Evolutionary conservation across 92 coral and sea anemone genomes (phyloP).

Genomic region (Bergia puertoricense): DNA sequence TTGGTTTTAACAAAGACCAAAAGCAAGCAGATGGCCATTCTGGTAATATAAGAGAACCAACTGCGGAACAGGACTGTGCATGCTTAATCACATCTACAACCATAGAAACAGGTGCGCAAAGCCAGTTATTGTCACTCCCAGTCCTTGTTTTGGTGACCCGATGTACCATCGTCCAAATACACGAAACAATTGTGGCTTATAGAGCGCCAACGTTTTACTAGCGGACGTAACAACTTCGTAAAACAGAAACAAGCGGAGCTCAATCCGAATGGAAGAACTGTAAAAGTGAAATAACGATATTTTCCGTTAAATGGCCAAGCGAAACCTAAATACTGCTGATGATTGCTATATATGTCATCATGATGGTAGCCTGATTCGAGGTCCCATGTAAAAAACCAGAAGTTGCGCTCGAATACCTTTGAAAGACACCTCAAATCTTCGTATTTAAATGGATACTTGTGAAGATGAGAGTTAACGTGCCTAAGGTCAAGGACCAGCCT

Average conservation of each 20-base stretch:
- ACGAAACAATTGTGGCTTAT: no score
- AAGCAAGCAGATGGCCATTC: slow-evolving; percentile 48
- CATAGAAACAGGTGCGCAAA: slow-evolving; percentile 46
- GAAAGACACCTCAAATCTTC: slow-evolving; percentile 34
- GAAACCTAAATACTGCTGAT: slow-evolving; percentile 29
- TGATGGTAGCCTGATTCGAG: slow-evolving; percentile 58
- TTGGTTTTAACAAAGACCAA: slow-evolving; percentile 37
- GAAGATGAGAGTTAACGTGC: no score
- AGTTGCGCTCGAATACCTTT: slow-evolving; percentile 36
- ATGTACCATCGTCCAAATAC: no score
- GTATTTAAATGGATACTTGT: slow-evolving; percentile 25
- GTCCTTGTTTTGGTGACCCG: no score
- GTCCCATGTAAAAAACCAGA: no score
- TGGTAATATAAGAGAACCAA: slow-evolving; percentile 42
- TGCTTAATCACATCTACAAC: slow-evolving; percentile 48
- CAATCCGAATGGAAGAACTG: slow-evolving; percentile 45
- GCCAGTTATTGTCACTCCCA: slow-evolving; percentile 57
- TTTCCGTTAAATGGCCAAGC: slow-evolving; percentile 13
- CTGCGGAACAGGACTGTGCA: slow-evolving; percentile 41
- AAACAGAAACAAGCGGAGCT: slow-evolving; percentile 31
- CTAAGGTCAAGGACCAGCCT: slow-evolving; percentile 50
- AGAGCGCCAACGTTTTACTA: no score
- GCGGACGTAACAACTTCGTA: no score
- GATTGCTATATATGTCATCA: slow-evolving; percentile 34
- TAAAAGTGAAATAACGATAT: slow-evolving; percentile 17